These are phyloP conservation scores for Heliconius ethilla DNA, from an alignment of 2,888 invertebrate species.

Conservation along the genomic window DNA sequence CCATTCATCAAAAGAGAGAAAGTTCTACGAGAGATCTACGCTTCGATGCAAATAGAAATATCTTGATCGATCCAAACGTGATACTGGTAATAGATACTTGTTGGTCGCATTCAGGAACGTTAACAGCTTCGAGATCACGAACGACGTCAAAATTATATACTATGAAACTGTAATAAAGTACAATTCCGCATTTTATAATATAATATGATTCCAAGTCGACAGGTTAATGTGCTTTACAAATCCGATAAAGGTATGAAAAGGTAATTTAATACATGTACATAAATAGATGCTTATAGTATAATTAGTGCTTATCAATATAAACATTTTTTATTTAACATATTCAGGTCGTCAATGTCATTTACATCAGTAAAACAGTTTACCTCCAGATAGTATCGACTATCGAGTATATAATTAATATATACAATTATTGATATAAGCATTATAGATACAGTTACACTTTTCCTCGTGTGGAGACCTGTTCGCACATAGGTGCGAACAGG, in stretches of 20 bases:
- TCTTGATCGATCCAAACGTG: slow-evolving; percentile 20
- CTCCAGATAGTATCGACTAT: no score
- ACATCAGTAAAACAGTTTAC: no score
- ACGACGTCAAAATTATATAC: slow-evolving; percentile 19
- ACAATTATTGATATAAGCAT: no score
- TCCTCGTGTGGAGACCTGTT: no score
- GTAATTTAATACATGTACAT: no score
- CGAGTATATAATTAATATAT: no score
- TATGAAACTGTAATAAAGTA: slow-evolving; percentile 12
- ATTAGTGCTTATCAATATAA: no score
- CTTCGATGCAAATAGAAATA: slow-evolving; percentile 53
- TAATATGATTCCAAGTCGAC: background rate
- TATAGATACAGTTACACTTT: no score
- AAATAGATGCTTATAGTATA: no score
- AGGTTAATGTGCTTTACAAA: slow-evolving; percentile 15
- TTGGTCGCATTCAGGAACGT: slow-evolving; percentile 4
- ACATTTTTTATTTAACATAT: no score
- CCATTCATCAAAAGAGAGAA: slow-evolving; percentile 60
- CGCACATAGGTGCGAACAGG: no score
- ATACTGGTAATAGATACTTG: slow-evolving; percentile 13
- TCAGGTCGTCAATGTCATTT: no score
- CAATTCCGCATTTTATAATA: slow-evolving; percentile 12
- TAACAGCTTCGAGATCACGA: slow-evolving; percentile 20
- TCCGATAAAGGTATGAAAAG: background rate
- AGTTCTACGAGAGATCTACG: slow-evolving; percentile 56